Evolutionary conservation across 2,797 vertebrate genomes (phyloP).

Genomic region (Hafferia zeledoni): DNA sequence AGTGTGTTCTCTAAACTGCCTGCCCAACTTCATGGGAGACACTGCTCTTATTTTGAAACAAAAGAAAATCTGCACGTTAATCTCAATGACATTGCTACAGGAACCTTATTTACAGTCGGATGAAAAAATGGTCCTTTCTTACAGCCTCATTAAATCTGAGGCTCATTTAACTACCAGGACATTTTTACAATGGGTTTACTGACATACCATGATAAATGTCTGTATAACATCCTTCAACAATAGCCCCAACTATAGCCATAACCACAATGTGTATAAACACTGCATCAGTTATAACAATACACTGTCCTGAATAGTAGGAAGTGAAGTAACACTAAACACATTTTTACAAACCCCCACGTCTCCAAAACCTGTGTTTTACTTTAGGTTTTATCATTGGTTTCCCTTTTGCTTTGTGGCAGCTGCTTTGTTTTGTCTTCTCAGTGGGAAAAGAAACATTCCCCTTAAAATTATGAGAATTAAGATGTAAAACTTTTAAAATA

Average conservation of each 20-base stretch:
- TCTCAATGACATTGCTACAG: constrained; percentile 63
- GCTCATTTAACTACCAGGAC: constrained; percentile 80
- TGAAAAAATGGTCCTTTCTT: constrained; percentile 65
- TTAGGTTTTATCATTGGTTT: neutral
- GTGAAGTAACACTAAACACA: constrained; percentile 48
- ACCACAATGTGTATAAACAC: constrained; percentile 76
- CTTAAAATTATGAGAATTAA: constrained; percentile 40
- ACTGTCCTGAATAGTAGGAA: constrained; percentile 73
- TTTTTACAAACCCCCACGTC: constrained; percentile 4
- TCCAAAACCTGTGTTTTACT: neutral
- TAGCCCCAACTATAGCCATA: constrained; percentile 54
- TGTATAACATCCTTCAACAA: constrained; percentile 77
- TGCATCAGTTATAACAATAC: constrained; percentile 70
- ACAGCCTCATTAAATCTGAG: constrained; percentile 80
- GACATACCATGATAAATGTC: constrained; percentile 77
- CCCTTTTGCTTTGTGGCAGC: neutral
- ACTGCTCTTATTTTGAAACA: constrained; percentile 44
- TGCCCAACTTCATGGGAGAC: constrained; percentile 4
- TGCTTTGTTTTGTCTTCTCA: neutral
- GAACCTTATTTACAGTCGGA: constrained; percentile 78
- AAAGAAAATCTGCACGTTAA: constrained; percentile 52
- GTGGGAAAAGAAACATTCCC: neutral
- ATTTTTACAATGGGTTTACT: constrained; percentile 81
- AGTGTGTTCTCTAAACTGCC: neutral
- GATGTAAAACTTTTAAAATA: constrained; percentile 59